phyloP scores from a whole-genome alignment of 1,140 invertebrate species.

The Gryllus bimaculatus region DNA sequence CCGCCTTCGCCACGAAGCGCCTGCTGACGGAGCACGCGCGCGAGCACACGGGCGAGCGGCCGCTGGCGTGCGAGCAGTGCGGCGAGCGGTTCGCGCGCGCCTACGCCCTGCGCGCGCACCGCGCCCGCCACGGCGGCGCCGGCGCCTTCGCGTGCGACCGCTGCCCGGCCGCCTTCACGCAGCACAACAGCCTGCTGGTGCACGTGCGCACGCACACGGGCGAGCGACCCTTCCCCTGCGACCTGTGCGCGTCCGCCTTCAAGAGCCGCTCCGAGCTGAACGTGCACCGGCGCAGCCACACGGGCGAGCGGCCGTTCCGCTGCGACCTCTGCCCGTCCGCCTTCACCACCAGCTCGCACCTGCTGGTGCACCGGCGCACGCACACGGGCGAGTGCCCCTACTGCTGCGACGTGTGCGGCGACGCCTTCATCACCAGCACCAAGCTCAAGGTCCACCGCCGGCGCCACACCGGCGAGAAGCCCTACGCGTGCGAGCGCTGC shows the following conservation, averaged over 20 bases:
- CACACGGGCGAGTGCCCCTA: conserved; percentile 6
- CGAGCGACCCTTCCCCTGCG: conserved; percentile 36
- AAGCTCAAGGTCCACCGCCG: too few species aligned
- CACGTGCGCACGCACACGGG: conserved; percentile 25
- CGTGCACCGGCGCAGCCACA: not conserved
- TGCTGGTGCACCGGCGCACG: conserved; percentile 22
- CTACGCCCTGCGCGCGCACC: too few species aligned
- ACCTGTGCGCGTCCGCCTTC: conserved; percentile 40
- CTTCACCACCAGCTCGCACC: conserved; percentile 35
- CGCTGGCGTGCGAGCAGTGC: too few species aligned
- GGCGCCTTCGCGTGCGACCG: too few species aligned
- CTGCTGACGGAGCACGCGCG: too few species aligned
- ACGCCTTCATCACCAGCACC: not conserved
- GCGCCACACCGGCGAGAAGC: too few species aligned
- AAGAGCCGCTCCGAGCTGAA: not conserved
- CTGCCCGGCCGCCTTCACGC: too few species aligned
- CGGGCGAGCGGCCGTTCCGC: conserved; percentile 28
- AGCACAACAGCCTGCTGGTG: conserved; percentile 23
- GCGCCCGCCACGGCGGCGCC: too few species aligned
- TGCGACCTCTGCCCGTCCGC: conserved; percentile 38
- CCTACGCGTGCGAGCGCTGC: too few species aligned
- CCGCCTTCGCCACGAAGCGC: too few species aligned
- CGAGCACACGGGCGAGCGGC: too few species aligned
- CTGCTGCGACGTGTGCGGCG: not conserved
- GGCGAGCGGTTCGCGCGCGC: too few species aligned